These are phyloP conservation scores for Drosophila koepferae DNA, from an alignment of 2,888 invertebrate species.

Conservation along the genomic window DNA sequence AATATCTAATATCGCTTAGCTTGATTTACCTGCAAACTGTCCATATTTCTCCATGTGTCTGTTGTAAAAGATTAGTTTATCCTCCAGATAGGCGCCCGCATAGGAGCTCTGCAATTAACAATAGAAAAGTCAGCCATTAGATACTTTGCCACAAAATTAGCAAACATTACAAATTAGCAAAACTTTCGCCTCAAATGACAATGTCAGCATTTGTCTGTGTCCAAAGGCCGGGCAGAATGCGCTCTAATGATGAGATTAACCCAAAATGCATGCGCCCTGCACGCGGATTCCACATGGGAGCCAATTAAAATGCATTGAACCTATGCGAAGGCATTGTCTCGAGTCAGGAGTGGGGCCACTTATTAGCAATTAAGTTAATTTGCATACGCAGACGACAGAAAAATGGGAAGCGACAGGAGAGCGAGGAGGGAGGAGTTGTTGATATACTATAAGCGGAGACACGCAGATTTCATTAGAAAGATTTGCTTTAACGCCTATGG, in stretches of 20 bases:
- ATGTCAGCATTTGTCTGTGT: slow-evolving; percentile 56
- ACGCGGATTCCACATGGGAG: slow-evolving; percentile 40
- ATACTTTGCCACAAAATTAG: slow-evolving; percentile 5
- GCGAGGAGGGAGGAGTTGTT: not conserved
- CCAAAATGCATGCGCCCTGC: slow-evolving; percentile 66
- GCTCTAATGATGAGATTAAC: slow-evolving; percentile 81
- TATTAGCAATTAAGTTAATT: slow-evolving; percentile 85
- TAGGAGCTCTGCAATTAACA: slow-evolving; percentile 81
- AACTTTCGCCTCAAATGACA: slow-evolving; percentile 56
- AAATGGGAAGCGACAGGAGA: slow-evolving; percentile 19
- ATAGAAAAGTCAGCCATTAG: slow-evolving; percentile 19
- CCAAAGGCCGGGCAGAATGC: slow-evolving; percentile 63
- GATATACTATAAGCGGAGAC: slow-evolving; percentile 40
- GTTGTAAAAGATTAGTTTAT: slow-evolving; percentile 83
- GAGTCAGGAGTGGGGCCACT: slow-evolving; percentile 51
- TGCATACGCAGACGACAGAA: slow-evolving; percentile 84
- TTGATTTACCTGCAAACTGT: slow-evolving; percentile 83
- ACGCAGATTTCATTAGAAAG: slow-evolving; percentile 73
- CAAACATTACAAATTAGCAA: slow-evolving; percentile 7
- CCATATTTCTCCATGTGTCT: slow-evolving; percentile 83
- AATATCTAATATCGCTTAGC: not conserved
- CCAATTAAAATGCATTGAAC: slow-evolving; percentile 85
- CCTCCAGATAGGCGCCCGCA: slow-evolving; percentile 84
- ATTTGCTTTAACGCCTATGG: slow-evolving; percentile 52
- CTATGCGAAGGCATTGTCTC: slow-evolving; percentile 59